phyloP scores from a whole-genome alignment of 2,888 invertebrate species.

The Caenorhabditis virilis region DNA sequence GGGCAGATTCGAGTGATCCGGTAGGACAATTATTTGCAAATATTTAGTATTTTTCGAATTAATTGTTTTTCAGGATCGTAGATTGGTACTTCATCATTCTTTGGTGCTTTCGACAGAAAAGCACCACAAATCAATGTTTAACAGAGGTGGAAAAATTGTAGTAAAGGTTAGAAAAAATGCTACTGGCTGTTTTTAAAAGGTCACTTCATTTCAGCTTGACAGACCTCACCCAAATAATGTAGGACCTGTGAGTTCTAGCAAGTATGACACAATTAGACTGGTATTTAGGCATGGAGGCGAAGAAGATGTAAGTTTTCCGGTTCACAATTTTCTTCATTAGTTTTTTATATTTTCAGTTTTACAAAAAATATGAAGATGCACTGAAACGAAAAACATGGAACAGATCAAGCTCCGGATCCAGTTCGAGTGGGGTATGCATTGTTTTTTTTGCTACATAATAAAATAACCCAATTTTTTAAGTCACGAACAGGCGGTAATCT shows the following conservation, averaged over 20 bases:
- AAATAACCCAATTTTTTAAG: constrained; percentile 17
- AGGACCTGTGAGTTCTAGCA: constrained; percentile 60
- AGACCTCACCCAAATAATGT: constrained; percentile 37
- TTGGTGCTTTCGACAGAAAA: constrained; percentile 63
- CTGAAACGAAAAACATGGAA: constrained; percentile 64
- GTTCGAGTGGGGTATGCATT: constrained; percentile 58
- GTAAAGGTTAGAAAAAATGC: constrained; percentile 22
- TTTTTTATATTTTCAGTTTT: constrained; percentile 58
- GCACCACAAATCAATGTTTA: constrained; percentile 66
- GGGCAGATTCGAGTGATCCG: constrained; percentile 67
- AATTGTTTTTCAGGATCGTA: constrained; percentile 53
- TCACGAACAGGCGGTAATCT: constrained; percentile 63
- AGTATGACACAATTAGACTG: constrained; percentile 51
- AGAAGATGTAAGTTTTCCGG: constrained; percentile 56
- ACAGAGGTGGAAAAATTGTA: constrained; percentile 64
- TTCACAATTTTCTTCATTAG: neutral
- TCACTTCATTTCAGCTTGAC: constrained; percentile 24
- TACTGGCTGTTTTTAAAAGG: neutral
- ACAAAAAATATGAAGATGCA: constrained; percentile 63
- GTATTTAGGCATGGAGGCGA: constrained; percentile 65
- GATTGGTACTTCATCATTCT: constrained; percentile 65
- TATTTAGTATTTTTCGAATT: neutral
- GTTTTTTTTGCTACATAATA: constrained; percentile 2
- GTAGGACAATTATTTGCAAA: constrained; percentile 38
- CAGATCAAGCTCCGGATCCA: constrained; percentile 63